These are phyloP conservation scores for Ophioninae sp. DNA, from an alignment of 2,888 invertebrate species.

Conservation along the genomic window DNA sequence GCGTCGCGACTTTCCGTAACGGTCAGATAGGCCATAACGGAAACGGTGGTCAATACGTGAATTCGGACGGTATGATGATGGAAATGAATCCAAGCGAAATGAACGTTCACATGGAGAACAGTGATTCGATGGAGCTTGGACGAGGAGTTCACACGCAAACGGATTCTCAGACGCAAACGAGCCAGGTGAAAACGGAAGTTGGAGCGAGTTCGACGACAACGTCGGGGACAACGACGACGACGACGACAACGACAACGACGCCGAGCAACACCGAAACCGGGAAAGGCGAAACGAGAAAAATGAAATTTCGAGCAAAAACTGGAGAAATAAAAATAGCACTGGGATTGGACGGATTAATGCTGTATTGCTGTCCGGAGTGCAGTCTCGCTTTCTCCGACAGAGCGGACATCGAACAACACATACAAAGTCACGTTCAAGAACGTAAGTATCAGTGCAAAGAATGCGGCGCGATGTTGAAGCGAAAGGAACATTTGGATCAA, in stretches of 20 bases:
- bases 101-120: constrained; percentile 74
- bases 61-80: constrained; percentile 73
- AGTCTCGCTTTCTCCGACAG: constrained; percentile 81
- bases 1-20: constrained; percentile 75
- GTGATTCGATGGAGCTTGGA: constrained; percentile 28
- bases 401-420: constrained; percentile 80
- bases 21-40: constrained; percentile 61
- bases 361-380: constrained; percentile 82
- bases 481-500: constrained; percentile 82
- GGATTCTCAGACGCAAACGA: constrained; percentile 23
- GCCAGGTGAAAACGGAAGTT: constrained; percentile 1
- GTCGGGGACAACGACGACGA: neutral
- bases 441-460: constrained; percentile 82
- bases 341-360: constrained; percentile 79
- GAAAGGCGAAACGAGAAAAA: constrained; percentile 72
- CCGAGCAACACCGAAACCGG: neutral
- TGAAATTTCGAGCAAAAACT: constrained; percentile 79
- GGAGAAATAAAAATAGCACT: constrained; percentile 79
- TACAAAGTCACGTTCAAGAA: constrained; percentile 79
- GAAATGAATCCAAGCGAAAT: constrained; percentile 76
- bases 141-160: constrained; percentile 39
- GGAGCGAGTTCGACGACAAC: neutral
- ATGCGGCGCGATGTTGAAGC: constrained; percentile 82
- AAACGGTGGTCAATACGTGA: constrained; percentile 73
- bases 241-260: neutral